Conservation (phyloP, 2,888 invertebrate genomes). For the Metopia argyrocephala region DNA sequence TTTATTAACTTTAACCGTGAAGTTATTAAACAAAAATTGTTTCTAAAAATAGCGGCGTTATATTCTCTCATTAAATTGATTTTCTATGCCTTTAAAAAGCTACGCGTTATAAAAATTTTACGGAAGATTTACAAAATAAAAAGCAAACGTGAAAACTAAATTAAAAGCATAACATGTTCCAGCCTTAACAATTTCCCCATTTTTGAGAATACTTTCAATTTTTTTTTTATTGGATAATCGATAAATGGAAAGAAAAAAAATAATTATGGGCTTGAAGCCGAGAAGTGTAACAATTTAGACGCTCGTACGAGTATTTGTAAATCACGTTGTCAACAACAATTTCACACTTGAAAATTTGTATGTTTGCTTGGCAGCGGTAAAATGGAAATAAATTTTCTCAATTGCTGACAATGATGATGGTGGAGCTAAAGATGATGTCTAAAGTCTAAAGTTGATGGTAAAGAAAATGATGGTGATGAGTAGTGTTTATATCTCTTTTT, state of each 20-base stretch:
- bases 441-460: not conserved
- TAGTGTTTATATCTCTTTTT: not conserved
- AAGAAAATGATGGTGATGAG: conserved; percentile 17
- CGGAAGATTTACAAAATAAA: conserved; percentile 55
- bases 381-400: conserved; percentile 51
- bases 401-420: not conserved
- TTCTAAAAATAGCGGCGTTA: conserved; percentile 31
- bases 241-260: conserved; percentile 18
- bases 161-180: conserved; percentile 30
- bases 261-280: conserved; percentile 38
- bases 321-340: conserved; percentile 66
- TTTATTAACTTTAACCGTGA: too few relatives aligned
- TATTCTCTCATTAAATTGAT: conserved; percentile 32
- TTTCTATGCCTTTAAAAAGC: conserved; percentile 20
- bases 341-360: conserved; percentile 61
- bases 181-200: conserved; percentile 25
- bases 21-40: not conserved
- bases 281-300: conserved; percentile 30
- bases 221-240: conserved; percentile 32
- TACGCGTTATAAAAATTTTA: conserved; percentile 21
- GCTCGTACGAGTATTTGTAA: conserved; percentile 61
- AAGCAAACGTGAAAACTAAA: not conserved
- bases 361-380: not conserved
- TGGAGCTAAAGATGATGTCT: not conserved
- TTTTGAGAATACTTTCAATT: not conserved